phyloP scores from a whole-genome alignment of 2,797 vertebrate species.

The Cyclopterus lumpus region DNA sequence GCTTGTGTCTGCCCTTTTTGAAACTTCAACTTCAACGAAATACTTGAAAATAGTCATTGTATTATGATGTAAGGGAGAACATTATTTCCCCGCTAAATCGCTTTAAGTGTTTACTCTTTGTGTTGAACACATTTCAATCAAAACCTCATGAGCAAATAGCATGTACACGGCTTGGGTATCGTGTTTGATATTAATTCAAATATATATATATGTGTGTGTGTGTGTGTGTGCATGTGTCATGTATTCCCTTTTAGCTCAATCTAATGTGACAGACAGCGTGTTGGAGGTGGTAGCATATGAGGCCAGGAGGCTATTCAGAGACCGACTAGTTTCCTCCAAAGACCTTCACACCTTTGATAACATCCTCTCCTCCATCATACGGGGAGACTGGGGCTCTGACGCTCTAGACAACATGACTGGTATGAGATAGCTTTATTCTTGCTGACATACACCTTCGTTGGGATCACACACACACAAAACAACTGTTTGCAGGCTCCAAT shows the following conservation, averaged over 20 bases:
- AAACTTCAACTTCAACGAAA: not conserved
- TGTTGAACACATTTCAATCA: not conserved
- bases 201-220: not conserved
- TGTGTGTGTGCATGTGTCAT: constrained; percentile 10
- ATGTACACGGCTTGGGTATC: not conserved
- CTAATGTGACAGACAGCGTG: constrained; percentile 87
- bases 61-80: not conserved
- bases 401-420: constrained; percentile 91
- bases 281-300: constrained; percentile 94
- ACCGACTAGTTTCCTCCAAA: constrained; percentile 91
- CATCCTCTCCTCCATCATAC: constrained; percentile 90
- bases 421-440: constrained; percentile 65
- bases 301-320: constrained; percentile 92
- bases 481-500: not conserved
- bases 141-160: not conserved
- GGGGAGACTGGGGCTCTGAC: constrained; percentile 93
- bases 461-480: not conserved
- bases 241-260: constrained; percentile 66
- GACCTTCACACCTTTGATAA: constrained; percentile 91
- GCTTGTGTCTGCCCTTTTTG: constrained; percentile 4
- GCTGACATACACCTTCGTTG: not conserved
- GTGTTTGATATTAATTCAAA: not conserved
- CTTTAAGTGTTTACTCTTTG: not conserved
- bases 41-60: not conserved
- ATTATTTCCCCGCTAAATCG: not conserved